phyloP scores from a whole-genome alignment of 2,888 invertebrate species.

The Lepidonotus clava region DNA sequence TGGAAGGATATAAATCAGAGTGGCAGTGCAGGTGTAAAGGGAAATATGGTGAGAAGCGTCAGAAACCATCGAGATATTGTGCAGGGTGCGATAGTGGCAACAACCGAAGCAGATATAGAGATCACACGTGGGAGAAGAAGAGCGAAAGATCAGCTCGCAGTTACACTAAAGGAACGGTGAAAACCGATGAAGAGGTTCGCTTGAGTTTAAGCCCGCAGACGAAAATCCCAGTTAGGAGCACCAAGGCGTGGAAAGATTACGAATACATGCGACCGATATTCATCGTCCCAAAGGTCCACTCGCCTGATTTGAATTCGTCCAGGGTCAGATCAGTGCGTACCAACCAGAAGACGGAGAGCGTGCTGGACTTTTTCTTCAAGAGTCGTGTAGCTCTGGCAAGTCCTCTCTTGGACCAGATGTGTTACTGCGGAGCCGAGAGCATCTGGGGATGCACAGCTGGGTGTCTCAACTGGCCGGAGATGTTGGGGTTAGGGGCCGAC shows the following conservation, averaged over 20 bases:
- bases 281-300: conserved; percentile 30
- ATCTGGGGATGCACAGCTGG: conserved; percentile 35
- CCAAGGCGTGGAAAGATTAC: conserved; percentile 43
- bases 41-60: neutral
- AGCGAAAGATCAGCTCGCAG: neutral
- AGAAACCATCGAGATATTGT: neutral
- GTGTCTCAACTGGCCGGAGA: conserved; percentile 48
- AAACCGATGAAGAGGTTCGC: neutral
- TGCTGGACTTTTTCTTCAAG: conserved; percentile 45
- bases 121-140: neutral
- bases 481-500: conserved; percentile 39
- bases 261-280: conserved; percentile 41
- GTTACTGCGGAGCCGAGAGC: conserved; percentile 42
- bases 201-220: neutral
- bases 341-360: conserved; percentile 45
- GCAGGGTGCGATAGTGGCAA: neutral
- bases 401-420: conserved; percentile 24
- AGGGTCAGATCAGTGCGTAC: conserved; percentile 22
- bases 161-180: neutral
- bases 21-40: neutral
- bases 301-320: neutral
- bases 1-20: neutral
- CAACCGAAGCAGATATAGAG: neutral
- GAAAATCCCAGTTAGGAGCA: neutral
- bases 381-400: conserved; percentile 37